Percentiles rank a stretch among this genome's conserved stretches.
phyloP scores from a whole-genome alignment of 2,113 vertebrate genomes.

The Tringa solitaria region DNA sequence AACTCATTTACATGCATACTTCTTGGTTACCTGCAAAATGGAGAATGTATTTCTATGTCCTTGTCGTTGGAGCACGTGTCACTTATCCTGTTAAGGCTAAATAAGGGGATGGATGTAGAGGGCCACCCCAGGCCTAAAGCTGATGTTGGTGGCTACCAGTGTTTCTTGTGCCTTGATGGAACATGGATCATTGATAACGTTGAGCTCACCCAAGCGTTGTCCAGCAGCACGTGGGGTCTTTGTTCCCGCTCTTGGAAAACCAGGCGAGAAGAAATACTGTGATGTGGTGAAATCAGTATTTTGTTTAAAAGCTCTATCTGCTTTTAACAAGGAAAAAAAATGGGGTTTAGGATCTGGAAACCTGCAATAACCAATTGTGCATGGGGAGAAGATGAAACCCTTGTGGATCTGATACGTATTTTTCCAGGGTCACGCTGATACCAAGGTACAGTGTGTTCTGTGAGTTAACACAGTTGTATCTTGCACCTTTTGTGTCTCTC shows the following conservation, averaged over 20 bases:
- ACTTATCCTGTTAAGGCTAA: neutral
- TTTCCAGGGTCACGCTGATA: neutral
- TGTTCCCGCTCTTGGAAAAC: neutral
- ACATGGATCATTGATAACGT: accelerated
- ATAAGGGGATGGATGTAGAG: too few species aligned
- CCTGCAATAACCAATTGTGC: neutral
- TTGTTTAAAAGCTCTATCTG: neutral
- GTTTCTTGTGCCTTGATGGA: neutral
- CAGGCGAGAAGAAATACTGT: neutral
- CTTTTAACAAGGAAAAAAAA: neutral
- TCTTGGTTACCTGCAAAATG: neutral
- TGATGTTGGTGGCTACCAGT: neutral
- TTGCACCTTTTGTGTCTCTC: neutral
- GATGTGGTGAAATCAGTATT: neutral
- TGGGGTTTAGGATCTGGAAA: neutral
- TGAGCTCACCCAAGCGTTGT: neutral
- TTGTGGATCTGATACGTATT: neutral
- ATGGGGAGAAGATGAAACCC: neutral
- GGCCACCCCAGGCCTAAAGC: neutral
- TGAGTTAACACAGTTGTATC: neutral
- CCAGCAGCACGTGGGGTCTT: neutral
- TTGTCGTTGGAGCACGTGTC: neutral
- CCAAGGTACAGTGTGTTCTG: neutral
- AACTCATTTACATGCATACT: neutral
- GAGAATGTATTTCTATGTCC: neutral